Conservation (phyloP, 1,140 invertebrate species). For the Aphaenogaster ashmeadi region DNA sequence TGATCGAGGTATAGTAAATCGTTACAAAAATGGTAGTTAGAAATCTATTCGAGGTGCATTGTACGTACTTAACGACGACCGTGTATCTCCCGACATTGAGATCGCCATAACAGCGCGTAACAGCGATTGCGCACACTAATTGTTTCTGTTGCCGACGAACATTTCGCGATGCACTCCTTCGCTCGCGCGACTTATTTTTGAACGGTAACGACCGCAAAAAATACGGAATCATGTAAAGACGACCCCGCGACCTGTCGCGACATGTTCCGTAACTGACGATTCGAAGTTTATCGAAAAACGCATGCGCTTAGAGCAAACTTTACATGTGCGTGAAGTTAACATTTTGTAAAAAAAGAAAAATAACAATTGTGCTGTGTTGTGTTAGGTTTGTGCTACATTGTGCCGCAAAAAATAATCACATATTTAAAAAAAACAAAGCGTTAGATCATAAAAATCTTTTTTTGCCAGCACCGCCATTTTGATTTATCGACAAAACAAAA, state of each 20-base stretch:
- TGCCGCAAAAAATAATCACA: too few species aligned
- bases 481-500: too few species aligned
- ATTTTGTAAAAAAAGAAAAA: too few species aligned
- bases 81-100: background rate
- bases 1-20: background rate
- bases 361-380: too few species aligned
- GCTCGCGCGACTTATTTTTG: background rate
- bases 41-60: background rate
- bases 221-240: background rate
- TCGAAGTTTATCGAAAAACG: too few species aligned
- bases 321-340: too few species aligned
- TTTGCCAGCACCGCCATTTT: too few species aligned
- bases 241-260: background rate
- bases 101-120: background rate
- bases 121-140: background rate
- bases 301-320: too few species aligned
- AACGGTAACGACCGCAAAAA: background rate
- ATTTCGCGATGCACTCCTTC: background rate
- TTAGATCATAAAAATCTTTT: too few species aligned
- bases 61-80: background rate
- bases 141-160: background rate
- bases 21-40: background rate
- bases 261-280: background rate
- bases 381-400: too few species aligned
- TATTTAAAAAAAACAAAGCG: too few species aligned